Conservation (phyloP, 35 echinoderm and acorn worm genomes). For the Heliocidaris tuberculata region DNA sequence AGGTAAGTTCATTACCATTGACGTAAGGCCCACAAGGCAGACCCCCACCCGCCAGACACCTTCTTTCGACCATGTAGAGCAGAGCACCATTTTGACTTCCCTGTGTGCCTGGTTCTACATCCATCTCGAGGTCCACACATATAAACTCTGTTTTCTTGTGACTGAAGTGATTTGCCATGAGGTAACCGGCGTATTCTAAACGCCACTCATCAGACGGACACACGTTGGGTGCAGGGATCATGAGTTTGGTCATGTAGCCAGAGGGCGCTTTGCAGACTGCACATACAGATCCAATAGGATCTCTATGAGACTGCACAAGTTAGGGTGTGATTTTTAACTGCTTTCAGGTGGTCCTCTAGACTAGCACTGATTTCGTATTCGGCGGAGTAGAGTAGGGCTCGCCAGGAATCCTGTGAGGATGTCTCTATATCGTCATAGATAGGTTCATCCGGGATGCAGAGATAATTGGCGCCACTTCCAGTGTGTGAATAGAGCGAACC, state of each 20-base stretch:
- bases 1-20: constrained; percentile 69
- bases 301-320: constrained; percentile 6
- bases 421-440: constrained; percentile 61
- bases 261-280: constrained; percentile 60
- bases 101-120: neutral
- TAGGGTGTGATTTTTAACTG: too few relatives aligned
- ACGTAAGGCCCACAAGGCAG: constrained; percentile 53
- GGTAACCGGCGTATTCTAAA: constrained; percentile 62
- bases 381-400: constrained; percentile 64
- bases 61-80: constrained; percentile 36
- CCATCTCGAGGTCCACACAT: constrained; percentile 55
- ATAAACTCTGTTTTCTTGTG: constrained; percentile 46
- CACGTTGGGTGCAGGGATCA: constrained; percentile 55
- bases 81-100: constrained; percentile 44
- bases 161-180: constrained; percentile 32
- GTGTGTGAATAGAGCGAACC: constrained; percentile 56
- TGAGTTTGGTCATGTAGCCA: neutral
- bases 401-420: constrained; percentile 20
- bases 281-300: too few relatives aligned
- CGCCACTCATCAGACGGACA: constrained; percentile 65
- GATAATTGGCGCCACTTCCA: constrained; percentile 53
- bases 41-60: constrained; percentile 23
- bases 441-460: constrained; percentile 53
- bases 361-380: too few relatives aligned
- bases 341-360: too few relatives aligned